A percentile compares a stretch with the other conserved stretches of the same genome.
phyloP scores from a whole-genome alignment of 1,140 invertebrate genomes.

The Tyrophagus putrescentiae region DNA sequence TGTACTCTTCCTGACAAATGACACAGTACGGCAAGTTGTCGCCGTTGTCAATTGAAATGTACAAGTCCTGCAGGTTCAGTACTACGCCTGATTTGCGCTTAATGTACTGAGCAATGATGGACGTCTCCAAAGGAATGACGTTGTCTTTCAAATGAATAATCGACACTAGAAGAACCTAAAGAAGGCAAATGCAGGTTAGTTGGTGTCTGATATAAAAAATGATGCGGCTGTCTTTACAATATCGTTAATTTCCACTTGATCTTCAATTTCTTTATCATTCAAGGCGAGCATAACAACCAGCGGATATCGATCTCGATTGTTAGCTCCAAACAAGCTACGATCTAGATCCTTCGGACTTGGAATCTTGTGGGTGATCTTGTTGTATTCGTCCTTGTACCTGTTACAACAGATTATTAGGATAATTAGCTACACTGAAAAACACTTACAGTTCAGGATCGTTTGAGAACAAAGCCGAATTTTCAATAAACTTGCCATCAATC shows the following conservation, averaged over 20 bases:
- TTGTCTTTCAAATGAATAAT: slow-evolving; percentile 62
- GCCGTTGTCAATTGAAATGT: slow-evolving; percentile 33
- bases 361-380: slow-evolving; percentile 13
- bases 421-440: neutral
- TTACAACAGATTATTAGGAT: neutral
- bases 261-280: slow-evolving; percentile 6
- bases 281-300: slow-evolving; percentile 10
- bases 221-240: neutral
- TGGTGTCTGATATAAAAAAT: slow-evolving; percentile 2
- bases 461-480: neutral
- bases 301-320: slow-evolving; percentile 19
- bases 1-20: slow-evolving; percentile 56
- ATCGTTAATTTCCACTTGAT: slow-evolving; percentile 14
- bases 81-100: slow-evolving; percentile 64
- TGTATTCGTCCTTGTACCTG: slow-evolving; percentile 7
- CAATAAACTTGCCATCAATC: slow-evolving; percentile 1
- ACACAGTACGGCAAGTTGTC: slow-evolving; percentile 53
- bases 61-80: slow-evolving; percentile 27
- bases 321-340: slow-evolving; percentile 1
- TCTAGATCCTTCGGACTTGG: neutral
- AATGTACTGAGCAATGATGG: slow-evolving; percentile 58
- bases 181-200: neutral
- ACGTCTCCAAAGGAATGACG: slow-evolving; percentile 55
- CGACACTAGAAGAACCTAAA: slow-evolving; percentile 41
- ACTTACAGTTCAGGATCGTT: slow-evolving; percentile 15